phyloP scores from a whole-genome alignment of 2,113 vertebrate species.

The Protobothrops mucrosquamatus region DNA sequence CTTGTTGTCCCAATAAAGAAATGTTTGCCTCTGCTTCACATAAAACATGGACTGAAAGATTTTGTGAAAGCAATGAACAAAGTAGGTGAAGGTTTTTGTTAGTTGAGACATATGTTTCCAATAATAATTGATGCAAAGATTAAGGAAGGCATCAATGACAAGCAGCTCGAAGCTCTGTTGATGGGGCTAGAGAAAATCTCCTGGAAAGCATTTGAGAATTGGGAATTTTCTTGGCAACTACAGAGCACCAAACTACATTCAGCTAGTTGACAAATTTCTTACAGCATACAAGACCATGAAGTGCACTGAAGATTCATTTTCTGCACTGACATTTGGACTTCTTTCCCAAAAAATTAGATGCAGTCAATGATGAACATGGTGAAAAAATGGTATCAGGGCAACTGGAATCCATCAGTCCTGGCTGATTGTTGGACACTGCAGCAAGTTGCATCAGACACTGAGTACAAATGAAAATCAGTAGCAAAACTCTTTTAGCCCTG shows the following conservation, averaged over 20 bases:
- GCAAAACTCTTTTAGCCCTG: background rate
- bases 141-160: background rate
- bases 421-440: background rate
- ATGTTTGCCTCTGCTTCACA: background rate
- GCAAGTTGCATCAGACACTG: background rate
- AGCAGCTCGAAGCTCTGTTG: background rate
- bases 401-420: background rate
- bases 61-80: background rate
- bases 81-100: background rate
- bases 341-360: background rate
- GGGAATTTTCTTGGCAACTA: background rate
- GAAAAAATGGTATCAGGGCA: background rate
- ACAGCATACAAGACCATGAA: background rate
- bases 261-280: background rate
- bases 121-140: background rate
- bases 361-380: background rate
- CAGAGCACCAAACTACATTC: background rate
- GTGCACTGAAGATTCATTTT: background rate
- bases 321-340: background rate
- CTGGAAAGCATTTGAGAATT: background rate
- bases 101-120: background rate
- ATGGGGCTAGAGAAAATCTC: background rate
- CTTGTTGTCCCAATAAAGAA: background rate
- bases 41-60: background rate
- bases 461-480: background rate